Evolutionary conservation across 92 coral and sea anemone species (phyloP).

Genomic region (Porites cylindrica): DNA sequence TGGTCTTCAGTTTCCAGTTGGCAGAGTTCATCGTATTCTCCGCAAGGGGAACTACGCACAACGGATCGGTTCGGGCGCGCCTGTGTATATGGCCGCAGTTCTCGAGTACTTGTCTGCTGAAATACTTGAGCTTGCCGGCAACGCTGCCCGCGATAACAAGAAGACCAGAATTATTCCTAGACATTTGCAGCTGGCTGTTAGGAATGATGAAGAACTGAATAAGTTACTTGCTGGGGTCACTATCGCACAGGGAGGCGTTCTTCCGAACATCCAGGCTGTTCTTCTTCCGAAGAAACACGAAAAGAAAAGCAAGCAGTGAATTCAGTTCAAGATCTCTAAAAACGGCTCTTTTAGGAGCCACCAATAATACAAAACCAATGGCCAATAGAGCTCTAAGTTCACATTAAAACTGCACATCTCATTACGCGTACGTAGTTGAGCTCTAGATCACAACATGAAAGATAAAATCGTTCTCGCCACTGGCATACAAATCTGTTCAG

Average conservation of each 20-base stretch:
- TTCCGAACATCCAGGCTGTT: constrained; percentile 59
- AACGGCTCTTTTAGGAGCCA: constrained; percentile 94
- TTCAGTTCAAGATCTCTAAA: not conserved
- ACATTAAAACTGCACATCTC: not conserved
- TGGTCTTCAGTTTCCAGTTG: constrained; percentile 61
- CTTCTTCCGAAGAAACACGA: constrained; percentile 56
- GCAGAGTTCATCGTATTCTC: constrained; percentile 53
- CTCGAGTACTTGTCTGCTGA: constrained; percentile 57
- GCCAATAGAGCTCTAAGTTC: not conserved
- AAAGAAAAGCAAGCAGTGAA: constrained; percentile 44
- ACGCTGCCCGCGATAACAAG: constrained; percentile 62
- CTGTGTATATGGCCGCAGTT: constrained; percentile 56
- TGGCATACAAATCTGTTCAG: too few species aligned
- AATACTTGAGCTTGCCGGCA: constrained; percentile 59
- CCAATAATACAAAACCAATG: constrained; percentile 45
- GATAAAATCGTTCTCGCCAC: too few species aligned
- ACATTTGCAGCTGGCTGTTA: constrained; percentile 50
- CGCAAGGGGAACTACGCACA: constrained; percentile 51
- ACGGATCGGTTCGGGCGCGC: constrained; percentile 55
- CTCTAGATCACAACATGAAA: too few species aligned
- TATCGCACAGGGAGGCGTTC: constrained; percentile 60
- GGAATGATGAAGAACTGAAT: constrained; percentile 58
- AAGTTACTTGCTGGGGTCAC: constrained; percentile 55
- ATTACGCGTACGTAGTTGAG: too few species aligned
- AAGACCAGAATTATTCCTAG: constrained; percentile 57